phyloP scores from a whole-genome alignment of 2,113 vertebrate species.

The Caracal caracal region DNA sequence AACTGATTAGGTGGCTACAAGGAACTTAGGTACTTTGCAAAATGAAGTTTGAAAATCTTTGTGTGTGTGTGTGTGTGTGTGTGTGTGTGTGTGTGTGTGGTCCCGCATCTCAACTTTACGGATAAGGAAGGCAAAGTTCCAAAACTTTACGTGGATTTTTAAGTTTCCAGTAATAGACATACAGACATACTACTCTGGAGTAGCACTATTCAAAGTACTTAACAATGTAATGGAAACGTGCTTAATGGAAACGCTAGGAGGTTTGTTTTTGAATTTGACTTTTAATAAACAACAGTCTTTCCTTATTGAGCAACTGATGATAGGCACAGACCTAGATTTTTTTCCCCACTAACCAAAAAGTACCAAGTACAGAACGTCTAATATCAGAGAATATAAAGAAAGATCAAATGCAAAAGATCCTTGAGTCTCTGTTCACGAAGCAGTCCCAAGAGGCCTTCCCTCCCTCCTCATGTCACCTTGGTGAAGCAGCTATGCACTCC shows the following conservation, averaged over 20 bases:
- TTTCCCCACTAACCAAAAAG: not conserved
- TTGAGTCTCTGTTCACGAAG: not conserved
- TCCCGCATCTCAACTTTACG: not conserved
- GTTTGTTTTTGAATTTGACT: conserved; percentile 5
- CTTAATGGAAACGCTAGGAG: not conserved
- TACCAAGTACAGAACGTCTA: not conserved
- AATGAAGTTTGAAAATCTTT: not conserved
- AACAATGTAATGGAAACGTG: not conserved
- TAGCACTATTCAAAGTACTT: not conserved
- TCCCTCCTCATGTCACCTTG: not conserved
- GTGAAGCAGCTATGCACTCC: not conserved
- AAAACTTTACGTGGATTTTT: not conserved
- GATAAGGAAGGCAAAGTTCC: not conserved
- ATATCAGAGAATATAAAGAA: not conserved
- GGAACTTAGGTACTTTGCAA: not conserved
- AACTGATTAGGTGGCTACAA: not conserved
- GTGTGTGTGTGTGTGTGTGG: too few species aligned
- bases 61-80: too few species aligned
- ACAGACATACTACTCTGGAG: not conserved
- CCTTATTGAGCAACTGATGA: not conserved
- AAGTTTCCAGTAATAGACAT: not conserved
- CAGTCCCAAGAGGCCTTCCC: not conserved
- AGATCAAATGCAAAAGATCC: not conserved
- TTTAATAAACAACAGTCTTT: conserved; percentile 8
- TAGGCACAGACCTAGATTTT: not conserved